Evolutionary conservation across 2,113 vertebrate genomes (phyloP), one percentile per base, ranked within the genome.

Genomic region (Brachyistius frenatus): DNA sequence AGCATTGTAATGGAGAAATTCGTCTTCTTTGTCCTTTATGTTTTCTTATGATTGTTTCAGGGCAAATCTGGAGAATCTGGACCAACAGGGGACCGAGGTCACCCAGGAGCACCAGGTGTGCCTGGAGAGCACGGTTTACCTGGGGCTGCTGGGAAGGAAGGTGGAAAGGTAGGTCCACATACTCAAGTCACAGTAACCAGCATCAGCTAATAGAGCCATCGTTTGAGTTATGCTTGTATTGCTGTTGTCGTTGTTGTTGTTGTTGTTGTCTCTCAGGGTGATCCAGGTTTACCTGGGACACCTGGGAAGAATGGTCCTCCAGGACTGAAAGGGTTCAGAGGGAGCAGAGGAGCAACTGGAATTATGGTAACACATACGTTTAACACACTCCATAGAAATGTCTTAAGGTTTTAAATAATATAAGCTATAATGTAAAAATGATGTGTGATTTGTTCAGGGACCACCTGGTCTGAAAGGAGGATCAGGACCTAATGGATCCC

Each of bases 91-190:
- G 98, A 99, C 56, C 93, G 97, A 68, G 98, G 98, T 35, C 97
- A 99, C 35, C 98, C 98, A 0, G 98, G 98, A 33, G 94, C 97
- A 7, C 95, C 97, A 11, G 98, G 98, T 0, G 96, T 96, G 52
- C 97, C 97, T 32, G 98, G 98, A 52, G 97, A 99, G 85, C 97
- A 99, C 66, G 98, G 98, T 37, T 96, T 99, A 75, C 97, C 98
- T 35, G 98, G 98, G 11, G 79, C 95, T 3, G 95, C 97, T 54
- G 98, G 98, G 36, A 99, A 99, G 74, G 98, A 99, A 90, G 98
- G 98, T 6, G 96, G 95, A 2, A 99, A 99, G 96, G 98, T 99
- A 80, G 58, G 93, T 67, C 4, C 47, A 41, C 30, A 52, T 31
- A 41, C 5, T 54, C 35, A 30, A 31, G 23, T 5, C 9, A 55